Conservation (phyloP, 2,888 invertebrate species). For the Meandrusa payeni region DNA sequence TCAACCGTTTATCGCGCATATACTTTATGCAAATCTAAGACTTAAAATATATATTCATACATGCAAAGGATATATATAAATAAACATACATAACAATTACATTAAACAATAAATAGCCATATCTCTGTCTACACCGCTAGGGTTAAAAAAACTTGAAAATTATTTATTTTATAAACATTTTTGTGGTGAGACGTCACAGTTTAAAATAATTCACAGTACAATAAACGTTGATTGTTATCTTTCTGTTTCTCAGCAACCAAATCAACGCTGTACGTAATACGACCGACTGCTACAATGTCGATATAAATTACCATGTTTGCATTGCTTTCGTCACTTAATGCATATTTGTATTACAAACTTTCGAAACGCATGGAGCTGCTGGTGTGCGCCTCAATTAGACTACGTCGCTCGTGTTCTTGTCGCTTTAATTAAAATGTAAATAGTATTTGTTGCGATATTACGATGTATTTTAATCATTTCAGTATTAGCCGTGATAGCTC, state of each 20-base stretch:
- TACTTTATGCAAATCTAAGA: too few species aligned
- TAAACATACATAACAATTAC: too few species aligned
- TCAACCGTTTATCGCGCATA: too few species aligned
- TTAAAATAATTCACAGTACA: not conserved
- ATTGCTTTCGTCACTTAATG: slow-evolving; percentile 21
- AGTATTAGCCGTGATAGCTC: too few species aligned
- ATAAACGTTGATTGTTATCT: slow-evolving; percentile 18
- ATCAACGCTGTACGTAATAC: slow-evolving; percentile 10
- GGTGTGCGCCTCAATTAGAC: slow-evolving; percentile 15
- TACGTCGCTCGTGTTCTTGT: slow-evolving; percentile 6
- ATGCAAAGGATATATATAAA: too few species aligned
- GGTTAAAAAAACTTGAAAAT: too few species aligned
- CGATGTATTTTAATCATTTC: too few species aligned
- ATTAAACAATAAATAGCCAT: too few species aligned
- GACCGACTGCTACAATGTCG: slow-evolving; percentile 20
- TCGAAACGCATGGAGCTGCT: slow-evolving; percentile 6
- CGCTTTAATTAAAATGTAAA: not conserved
- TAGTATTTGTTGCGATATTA: too few species aligned
- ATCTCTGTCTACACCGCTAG: too few species aligned
- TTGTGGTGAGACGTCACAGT: slow-evolving; percentile 8
- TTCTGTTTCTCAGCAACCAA: slow-evolving; percentile 14
- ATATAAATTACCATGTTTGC: slow-evolving; percentile 22
- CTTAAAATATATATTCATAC: too few species aligned
- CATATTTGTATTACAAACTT: slow-evolving; percentile 21
- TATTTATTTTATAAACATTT: too few species aligned